These are phyloP conservation scores for Pachyseris speciosa DNA, from an alignment of 64 coral and sea anemone species.

Conservation along the genomic window DNA sequence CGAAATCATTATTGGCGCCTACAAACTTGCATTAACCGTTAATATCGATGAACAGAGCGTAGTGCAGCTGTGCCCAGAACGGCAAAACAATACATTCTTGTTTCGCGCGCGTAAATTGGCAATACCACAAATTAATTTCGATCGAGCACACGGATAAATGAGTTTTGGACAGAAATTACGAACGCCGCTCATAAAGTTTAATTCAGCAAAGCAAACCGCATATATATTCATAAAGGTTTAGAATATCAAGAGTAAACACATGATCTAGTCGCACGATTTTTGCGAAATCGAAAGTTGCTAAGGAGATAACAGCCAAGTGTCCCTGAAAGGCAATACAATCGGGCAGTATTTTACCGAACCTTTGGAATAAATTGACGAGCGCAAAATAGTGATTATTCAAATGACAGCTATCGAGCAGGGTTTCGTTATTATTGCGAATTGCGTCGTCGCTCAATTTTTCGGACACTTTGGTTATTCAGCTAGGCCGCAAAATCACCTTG, in stretches of 20 bases:
- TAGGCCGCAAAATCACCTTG: too few relatives aligned
- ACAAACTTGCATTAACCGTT: too few relatives aligned
- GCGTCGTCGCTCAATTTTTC: too few relatives aligned
- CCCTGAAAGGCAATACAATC: neutral
- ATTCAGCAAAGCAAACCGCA: neutral
- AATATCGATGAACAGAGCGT: too few relatives aligned
- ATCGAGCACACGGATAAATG: neutral
- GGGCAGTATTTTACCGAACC: neutral
- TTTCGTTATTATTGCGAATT: too few relatives aligned
- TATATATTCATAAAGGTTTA: neutral
- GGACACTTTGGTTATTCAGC: too few relatives aligned
- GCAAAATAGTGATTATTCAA: too few relatives aligned
- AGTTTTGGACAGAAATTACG: slow-evolving; percentile 1
- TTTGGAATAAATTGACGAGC: neutral
- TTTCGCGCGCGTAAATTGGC: neutral
- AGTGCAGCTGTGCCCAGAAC: too few relatives aligned
- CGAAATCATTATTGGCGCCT: too few relatives aligned
- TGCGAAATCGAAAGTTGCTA: neutral
- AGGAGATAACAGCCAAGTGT: neutral
- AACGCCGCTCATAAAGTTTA: neutral
- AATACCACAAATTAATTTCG: neutral
- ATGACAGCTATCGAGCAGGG: too few relatives aligned
- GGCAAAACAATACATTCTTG: neutral
- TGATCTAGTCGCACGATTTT: neutral
- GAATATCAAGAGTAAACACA: too few relatives aligned